These are phyloP conservation scores for Gymnothorax reevesii DNA, from an alignment of 2,797 vertebrate genomes.

Conservation along the genomic window DNA sequence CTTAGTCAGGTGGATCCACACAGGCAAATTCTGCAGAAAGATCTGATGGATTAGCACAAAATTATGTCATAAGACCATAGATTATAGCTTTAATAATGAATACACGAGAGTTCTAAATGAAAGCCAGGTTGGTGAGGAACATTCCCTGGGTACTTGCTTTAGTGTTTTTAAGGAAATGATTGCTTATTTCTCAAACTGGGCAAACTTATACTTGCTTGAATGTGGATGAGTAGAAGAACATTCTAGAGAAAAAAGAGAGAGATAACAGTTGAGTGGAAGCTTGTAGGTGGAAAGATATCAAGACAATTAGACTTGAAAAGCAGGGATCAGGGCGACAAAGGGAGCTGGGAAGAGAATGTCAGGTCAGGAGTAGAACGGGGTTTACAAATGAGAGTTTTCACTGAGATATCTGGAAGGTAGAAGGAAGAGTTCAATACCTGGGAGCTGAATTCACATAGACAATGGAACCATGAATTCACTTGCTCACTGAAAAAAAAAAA, in stretches of 20 bases:
- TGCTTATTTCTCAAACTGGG: neutral
- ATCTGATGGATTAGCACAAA: neutral
- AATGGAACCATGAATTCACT: neutral
- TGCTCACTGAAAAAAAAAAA: neutral
- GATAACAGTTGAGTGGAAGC: neutral
- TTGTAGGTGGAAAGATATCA: neutral
- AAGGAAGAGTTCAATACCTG: neutral
- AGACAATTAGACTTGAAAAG: neutral
- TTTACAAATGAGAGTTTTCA: neutral
- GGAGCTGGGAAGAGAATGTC: neutral
- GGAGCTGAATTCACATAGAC: neutral
- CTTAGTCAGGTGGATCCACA: neutral
- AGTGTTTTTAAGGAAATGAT: no score
- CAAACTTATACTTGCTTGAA: neutral
- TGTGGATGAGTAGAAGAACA: neutral
- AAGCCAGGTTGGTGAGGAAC: neutral
- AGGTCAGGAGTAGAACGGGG: neutral
- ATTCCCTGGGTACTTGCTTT: no score
- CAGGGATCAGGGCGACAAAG: neutral
- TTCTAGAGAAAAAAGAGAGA: neutral
- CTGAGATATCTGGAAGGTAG: neutral
- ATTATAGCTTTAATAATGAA: neutral
- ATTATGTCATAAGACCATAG: neutral
- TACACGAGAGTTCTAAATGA: slow-evolving; percentile 3
- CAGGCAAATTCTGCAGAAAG: neutral